phyloP scores from a whole-genome alignment of 2,113 vertebrate genomes.

The Steatornis caripensis region DNA sequence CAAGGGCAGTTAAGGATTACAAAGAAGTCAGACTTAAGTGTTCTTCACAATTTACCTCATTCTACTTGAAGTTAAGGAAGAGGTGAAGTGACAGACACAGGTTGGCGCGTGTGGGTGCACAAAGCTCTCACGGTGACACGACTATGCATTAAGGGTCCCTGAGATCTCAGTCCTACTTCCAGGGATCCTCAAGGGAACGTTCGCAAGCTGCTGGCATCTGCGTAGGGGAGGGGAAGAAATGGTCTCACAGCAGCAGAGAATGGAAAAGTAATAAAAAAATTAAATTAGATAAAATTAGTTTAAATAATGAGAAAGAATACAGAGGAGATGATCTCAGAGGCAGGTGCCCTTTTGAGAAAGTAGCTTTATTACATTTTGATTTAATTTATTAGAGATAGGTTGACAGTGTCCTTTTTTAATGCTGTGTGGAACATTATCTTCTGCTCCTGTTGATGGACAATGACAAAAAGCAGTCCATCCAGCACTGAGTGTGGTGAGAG shows the following conservation, averaged over 20 bases:
- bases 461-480: conserved; percentile 12
- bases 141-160: not conserved
- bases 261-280: conserved; percentile 40
- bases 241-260: not conserved
- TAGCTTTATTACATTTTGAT: conserved; percentile 55
- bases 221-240: not conserved
- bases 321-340: conserved; percentile 56
- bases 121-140: not conserved
- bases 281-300: conserved; percentile 57
- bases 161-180: not conserved
- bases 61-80: not conserved
- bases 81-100: not conserved
- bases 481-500: not conserved
- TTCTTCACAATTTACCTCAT: not conserved
- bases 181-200: not conserved
- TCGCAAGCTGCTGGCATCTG: not conserved
- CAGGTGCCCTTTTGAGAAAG: conserved; percentile 54
- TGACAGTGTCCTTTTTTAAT: conserved; percentile 35
- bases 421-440: conserved; percentile 8
- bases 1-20: not conserved
- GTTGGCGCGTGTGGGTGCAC: not conserved
- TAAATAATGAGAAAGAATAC: conserved; percentile 56
- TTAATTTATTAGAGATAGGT: conserved; percentile 40
- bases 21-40: not conserved
- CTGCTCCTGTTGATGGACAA: not conserved